Percentiles rank a stretch among this genome's conserved stretches.
These are phyloP conservation scores for Egretta garzetta DNA, from an alignment of 2,113 vertebrate genomes.

Conservation along the genomic window DNA sequence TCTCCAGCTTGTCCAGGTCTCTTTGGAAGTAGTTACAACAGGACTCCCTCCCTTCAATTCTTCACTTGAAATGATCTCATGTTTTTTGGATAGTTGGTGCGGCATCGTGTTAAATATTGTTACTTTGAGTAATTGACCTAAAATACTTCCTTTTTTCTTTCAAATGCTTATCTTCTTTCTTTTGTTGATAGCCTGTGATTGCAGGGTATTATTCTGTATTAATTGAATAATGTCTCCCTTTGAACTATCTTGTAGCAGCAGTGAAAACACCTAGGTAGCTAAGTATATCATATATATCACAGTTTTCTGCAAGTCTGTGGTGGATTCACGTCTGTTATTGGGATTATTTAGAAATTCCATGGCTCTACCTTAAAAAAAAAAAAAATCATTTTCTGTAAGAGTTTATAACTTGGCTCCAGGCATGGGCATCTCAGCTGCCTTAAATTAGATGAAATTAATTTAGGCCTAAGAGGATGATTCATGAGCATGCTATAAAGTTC, in stretches of 20 bases:
- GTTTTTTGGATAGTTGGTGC: not conserved
- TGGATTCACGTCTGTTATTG: not conserved
- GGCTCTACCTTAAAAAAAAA: not conserved
- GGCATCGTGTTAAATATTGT: not conserved
- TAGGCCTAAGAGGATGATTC: not conserved
- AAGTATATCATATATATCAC: not conserved
- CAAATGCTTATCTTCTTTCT: not conserved
- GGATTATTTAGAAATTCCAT: not conserved
- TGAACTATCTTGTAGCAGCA: not conserved
- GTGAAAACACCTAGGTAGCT: not conserved
- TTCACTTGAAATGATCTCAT: not conserved
- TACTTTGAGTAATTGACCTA: not conserved
- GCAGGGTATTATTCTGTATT: not conserved
- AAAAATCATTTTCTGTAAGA: not conserved
- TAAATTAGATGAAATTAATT: not conserved
- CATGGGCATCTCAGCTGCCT: not conserved
- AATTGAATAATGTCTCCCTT: not conserved
- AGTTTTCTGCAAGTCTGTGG: not conserved
- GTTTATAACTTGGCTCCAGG: not conserved
- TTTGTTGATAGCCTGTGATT: not conserved
- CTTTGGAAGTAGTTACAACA: not conserved
- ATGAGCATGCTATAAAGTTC: not conserved
- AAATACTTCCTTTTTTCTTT: not conserved
- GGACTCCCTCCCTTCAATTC: not conserved
- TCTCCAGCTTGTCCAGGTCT: too few relatives aligned